Evolutionary conservation across 2,888 invertebrate genomes (phyloP).

Genomic region (Phania funesta): DNA sequence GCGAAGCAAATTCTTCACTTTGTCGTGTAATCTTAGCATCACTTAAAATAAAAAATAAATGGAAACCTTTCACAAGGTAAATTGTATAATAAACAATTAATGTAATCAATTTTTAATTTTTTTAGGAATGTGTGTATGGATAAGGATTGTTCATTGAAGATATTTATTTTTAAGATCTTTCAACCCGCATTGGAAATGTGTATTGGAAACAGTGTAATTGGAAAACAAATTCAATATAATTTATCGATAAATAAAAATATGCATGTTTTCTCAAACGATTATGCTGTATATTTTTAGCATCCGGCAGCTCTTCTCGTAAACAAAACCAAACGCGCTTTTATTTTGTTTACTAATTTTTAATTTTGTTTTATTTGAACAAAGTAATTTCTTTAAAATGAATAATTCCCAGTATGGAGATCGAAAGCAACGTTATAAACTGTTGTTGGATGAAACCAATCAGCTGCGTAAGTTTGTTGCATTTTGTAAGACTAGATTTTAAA

Average conservation of each 20-base stretch:
- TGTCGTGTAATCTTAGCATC: no score
- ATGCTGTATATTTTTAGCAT: neutral
- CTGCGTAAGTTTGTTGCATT: slow-evolving; percentile 27
- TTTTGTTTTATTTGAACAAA: slow-evolving; percentile 3
- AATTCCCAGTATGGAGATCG: slow-evolving; percentile 49
- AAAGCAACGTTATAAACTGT: slow-evolving; percentile 54
- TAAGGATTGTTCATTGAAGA: no score
- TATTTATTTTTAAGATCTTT: no score
- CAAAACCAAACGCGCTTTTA: slow-evolving; percentile 7
- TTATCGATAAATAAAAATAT: neutral
- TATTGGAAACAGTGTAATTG: no score
- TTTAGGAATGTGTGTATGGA: no score
- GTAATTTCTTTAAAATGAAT: slow-evolving; percentile 19
- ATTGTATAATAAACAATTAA: no score
- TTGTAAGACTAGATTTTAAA: neutral
- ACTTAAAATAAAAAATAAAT: no score
- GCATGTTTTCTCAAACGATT: neutral
- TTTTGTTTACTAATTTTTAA: slow-evolving; percentile 25
- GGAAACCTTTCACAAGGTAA: no score
- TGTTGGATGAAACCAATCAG: slow-evolving; percentile 48
- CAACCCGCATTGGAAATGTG: no score
- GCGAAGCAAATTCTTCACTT: no score
- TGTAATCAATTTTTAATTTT: no score
- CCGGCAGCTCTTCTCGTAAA: neutral
- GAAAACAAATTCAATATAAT: no score